Conservation (phyloP, 2,113 vertebrate species). For the Bubalus kerabau region DNA sequence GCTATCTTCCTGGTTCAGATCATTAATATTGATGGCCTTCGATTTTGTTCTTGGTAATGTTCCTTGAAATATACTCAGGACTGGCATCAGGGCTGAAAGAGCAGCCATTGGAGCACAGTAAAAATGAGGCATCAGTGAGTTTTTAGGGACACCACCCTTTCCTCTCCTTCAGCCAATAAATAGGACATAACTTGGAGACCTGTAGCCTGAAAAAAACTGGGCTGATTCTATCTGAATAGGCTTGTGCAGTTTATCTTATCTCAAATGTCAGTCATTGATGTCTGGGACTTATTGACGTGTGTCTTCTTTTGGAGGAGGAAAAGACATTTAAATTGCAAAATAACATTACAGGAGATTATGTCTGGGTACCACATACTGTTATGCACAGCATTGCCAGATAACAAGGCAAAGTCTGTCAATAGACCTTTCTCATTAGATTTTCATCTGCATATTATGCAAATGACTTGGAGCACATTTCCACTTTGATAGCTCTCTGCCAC, state of each 20-base stretch:
- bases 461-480: conserved; percentile 67
- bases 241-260: conserved; percentile 27
- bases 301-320: conserved; percentile 62
- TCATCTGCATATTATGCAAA: conserved; percentile 81
- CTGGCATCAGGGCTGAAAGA: conserved; percentile 73
- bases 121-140: conserved; percentile 63
- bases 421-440: conserved; percentile 78
- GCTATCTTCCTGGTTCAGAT: conserved; percentile 85
- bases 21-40: conserved; percentile 88
- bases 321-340: conserved; percentile 76
- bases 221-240: conserved; percentile 43
- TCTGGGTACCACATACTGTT: conserved; percentile 69
- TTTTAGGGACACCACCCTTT: conserved; percentile 54
- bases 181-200: conserved; percentile 7
- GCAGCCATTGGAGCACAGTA: conserved; percentile 6
- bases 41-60: conserved; percentile 84
- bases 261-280: conserved; percentile 67
- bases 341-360: conserved; percentile 75
- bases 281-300: conserved; percentile 55
- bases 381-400: conserved; percentile 65
- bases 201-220: conserved; percentile 66
- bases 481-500: conserved; percentile 71
- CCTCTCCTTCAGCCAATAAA: conserved; percentile 60
- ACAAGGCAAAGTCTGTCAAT: conserved; percentile 75
- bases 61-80: conserved; percentile 82